Percentiles rank a stretch among this genome's conserved stretches.
These are phyloP conservation scores for Portevinia maculata DNA, from an alignment of 2,888 invertebrate genomes.

Conservation along the genomic window DNA sequence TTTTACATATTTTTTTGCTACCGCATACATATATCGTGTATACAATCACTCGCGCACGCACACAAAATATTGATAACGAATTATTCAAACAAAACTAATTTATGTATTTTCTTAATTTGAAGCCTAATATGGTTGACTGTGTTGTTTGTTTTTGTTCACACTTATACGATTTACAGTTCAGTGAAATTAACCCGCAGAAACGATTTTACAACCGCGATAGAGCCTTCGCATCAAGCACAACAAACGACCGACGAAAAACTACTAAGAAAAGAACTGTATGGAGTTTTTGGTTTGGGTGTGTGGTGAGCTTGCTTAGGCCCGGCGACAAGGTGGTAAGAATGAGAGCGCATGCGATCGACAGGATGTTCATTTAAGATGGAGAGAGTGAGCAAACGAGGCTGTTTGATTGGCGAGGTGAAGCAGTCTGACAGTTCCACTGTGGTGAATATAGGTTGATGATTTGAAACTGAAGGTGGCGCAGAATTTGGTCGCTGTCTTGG, in stretches of 20 bases:
- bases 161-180: background rate
- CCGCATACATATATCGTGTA: too few species aligned
- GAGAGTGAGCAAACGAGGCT: conserved; percentile 46
- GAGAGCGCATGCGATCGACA: conserved; percentile 63
- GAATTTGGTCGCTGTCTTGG: too few species aligned
- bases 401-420: conserved; percentile 18
- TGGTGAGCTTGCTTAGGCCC: conserved; percentile 20
- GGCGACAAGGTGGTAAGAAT: conserved; percentile 37
- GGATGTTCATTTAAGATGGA: background rate
- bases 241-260: conserved; percentile 47
- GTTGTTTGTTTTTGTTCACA: conserved; percentile 5
- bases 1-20: conserved; percentile 47
- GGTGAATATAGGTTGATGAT: background rate
- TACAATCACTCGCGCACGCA: conserved; percentile 54
- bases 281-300: conserved; percentile 28
- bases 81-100: conserved; percentile 9
- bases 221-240: conserved; percentile 3
- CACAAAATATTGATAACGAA: conserved; percentile 44
- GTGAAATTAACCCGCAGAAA: conserved; percentile 1
- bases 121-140: background rate
- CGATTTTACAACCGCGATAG: background rate
- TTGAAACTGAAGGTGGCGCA: background rate
- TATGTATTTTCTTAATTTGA: background rate
- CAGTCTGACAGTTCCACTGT: background rate
- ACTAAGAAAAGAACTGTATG: conserved; percentile 61